phyloP scores from a whole-genome alignment of 2,113 vertebrate genomes.

The Halcyon senegalensis region DNA sequence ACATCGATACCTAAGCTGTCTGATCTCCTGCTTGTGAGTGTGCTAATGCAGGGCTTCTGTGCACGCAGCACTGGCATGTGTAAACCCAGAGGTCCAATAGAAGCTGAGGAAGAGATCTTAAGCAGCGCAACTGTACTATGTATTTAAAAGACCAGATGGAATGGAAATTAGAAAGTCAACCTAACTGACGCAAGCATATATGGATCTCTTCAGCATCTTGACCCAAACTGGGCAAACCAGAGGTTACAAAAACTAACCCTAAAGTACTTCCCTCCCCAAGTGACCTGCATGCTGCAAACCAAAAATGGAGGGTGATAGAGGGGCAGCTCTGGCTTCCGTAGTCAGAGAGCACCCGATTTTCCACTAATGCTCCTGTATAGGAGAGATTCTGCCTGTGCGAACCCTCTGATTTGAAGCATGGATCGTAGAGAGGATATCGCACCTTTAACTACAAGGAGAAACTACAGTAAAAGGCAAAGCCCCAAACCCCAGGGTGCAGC shows the following conservation, averaged over 20 bases:
- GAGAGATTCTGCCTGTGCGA: neutral
- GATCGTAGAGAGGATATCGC: neutral
- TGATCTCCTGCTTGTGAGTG: neutral
- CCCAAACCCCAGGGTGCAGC: neutral
- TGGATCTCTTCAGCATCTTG: neutral
- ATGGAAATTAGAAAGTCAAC: neutral
- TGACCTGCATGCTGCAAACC: neutral
- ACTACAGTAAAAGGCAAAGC: neutral
- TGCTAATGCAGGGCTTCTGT: neutral
- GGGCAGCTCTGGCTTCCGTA: neutral
- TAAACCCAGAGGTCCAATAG: neutral
- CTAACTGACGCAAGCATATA: neutral
- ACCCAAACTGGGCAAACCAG: neutral
- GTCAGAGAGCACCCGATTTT: neutral
- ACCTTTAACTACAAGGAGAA: neutral
- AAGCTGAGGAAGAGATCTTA: neutral
- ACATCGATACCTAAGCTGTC: neutral
- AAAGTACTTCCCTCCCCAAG: neutral
- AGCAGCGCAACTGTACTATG: neutral
- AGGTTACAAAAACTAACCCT: neutral
- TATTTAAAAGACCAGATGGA: neutral
- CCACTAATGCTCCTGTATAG: rapidly evolving
- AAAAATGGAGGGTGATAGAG: neutral
- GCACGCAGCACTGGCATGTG: neutral
- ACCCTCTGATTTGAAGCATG: rapidly evolving